These are phyloP conservation scores for Conomelus anceps DNA, from an alignment of 2,888 invertebrate genomes.

Conservation along the genomic window DNA sequence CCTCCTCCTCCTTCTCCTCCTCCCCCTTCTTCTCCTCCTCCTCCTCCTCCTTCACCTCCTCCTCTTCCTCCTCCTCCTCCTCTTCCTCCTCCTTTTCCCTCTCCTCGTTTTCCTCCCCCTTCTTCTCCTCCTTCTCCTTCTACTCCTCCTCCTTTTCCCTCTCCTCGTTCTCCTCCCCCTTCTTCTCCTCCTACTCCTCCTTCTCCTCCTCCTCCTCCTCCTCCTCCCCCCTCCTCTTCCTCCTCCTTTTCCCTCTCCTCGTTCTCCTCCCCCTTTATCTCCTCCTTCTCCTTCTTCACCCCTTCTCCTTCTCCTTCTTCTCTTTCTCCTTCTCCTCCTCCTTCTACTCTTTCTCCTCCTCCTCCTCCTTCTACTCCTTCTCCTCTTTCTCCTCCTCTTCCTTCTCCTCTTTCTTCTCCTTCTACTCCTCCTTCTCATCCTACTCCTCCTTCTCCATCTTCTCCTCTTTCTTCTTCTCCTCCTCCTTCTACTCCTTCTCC, in stretches of 20 bases:
- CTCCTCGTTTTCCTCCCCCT: too few relatives aligned
- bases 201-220: neutral
- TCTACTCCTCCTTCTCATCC: slow-evolving; percentile 1
- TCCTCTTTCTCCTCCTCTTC: too few relatives aligned
- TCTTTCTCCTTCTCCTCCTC: too few relatives aligned
- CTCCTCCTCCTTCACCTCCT: neutral
- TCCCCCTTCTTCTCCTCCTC: neutral
- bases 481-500: neutral
- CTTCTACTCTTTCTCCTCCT: too few relatives aligned
- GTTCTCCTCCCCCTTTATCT: slow-evolving; percentile 29
- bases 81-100: neutral
- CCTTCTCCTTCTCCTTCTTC: too few relatives aligned
- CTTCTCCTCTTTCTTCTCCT: too few relatives aligned
- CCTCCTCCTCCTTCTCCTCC: neutral
- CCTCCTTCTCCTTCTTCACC: neutral
- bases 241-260: slow-evolving; percentile 34
- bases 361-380: too few relatives aligned
- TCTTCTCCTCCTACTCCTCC: too few relatives aligned
- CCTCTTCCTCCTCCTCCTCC: neutral
- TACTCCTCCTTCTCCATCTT: slow-evolving; percentile 10
- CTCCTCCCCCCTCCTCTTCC: neutral
- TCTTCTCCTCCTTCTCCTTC: too few relatives aligned
- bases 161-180: too few relatives aligned
- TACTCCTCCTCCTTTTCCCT: too few relatives aligned
- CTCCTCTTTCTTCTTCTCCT: slow-evolving; percentile 21